Evolutionary conservation across 1,140 invertebrate species (phyloP).

Genomic region (Drosophila baimaii): DNA sequence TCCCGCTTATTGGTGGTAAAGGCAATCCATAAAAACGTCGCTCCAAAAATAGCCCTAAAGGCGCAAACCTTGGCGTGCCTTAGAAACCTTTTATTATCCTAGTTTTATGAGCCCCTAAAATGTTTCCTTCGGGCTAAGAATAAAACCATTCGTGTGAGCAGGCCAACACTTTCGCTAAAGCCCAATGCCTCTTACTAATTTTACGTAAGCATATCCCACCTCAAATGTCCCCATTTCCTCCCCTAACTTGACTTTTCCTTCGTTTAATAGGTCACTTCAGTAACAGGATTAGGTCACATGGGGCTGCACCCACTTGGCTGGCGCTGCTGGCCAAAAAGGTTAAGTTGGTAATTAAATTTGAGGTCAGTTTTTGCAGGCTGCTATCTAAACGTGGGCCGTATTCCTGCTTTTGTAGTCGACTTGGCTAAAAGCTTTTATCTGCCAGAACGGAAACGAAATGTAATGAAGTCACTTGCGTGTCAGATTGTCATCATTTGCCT

Average conservation of each 20-base stretch:
- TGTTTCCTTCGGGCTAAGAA: slow-evolving; percentile 28
- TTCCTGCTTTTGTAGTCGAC: slow-evolving; percentile 5
- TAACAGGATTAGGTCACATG: slow-evolving; percentile 38
- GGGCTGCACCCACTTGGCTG: slow-evolving; percentile 28
- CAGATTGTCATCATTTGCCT: slow-evolving; percentile 58
- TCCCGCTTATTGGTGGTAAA: background rate
- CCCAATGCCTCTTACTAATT: slow-evolving; percentile 17
- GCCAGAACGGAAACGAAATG: slow-evolving; percentile 24
- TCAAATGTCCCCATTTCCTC: slow-evolving; percentile 39
- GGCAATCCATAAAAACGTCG: slow-evolving; percentile 1
- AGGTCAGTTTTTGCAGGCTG: slow-evolving; percentile 42
- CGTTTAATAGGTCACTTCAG: slow-evolving; percentile 40
- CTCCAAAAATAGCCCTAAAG: slow-evolving; percentile 22
- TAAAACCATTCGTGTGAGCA: slow-evolving; percentile 25
- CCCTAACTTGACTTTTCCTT: slow-evolving; percentile 24
- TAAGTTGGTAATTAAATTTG: slow-evolving; percentile 61
- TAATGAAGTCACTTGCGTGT: slow-evolving; percentile 50
- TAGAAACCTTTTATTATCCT: slow-evolving; percentile 41
- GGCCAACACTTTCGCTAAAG: slow-evolving; percentile 31
- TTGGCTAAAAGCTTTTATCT: slow-evolving; percentile 43
- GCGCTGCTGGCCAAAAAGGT: slow-evolving; percentile 36
- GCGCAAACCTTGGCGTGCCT: slow-evolving; percentile 27
- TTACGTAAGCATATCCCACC: slow-evolving; percentile 39
- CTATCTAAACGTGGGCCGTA: slow-evolving; percentile 37
- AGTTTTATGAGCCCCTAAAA: slow-evolving; percentile 41